phyloP scores from a whole-genome alignment of 2,797 vertebrate species.

The Psittacula echo region DNA sequence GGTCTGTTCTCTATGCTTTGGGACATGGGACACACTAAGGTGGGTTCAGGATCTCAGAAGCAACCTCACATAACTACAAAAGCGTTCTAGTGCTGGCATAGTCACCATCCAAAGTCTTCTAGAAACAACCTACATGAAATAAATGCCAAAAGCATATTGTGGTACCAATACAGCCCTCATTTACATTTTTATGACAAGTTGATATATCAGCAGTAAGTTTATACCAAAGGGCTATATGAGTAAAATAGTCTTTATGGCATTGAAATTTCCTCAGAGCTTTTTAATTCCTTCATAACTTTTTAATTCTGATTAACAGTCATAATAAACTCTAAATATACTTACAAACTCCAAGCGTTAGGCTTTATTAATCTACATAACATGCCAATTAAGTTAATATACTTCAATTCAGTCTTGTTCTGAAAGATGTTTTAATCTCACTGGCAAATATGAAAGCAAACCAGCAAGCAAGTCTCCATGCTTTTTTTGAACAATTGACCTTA shows the following conservation, averaged over 20 bases:
- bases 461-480: not conserved
- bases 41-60: not conserved
- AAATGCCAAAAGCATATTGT: not conserved
- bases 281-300: constrained; percentile 26
- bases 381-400: constrained; percentile 53
- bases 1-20: not conserved
- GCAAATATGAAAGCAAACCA: not conserved
- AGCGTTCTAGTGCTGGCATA: not conserved
- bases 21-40: not conserved
- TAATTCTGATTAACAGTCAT: constrained; percentile 58
- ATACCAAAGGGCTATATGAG: not conserved
- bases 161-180: not conserved
- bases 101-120: not conserved
- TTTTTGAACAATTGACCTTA: constrained; percentile 5
- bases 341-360: not conserved
- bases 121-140: not conserved
- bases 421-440: constrained; percentile 26
- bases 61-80: not conserved
- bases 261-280: constrained; percentile 34
- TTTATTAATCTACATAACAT: constrained; percentile 54
- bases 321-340: constrained; percentile 60
- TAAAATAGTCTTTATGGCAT: not conserved
- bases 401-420: constrained; percentile 1
- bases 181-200: constrained; percentile 31
- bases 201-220: not conserved